Base-by-base conservation (phyloP, 2,888 invertebrate species). In the Macrophya annulata region DNA sequence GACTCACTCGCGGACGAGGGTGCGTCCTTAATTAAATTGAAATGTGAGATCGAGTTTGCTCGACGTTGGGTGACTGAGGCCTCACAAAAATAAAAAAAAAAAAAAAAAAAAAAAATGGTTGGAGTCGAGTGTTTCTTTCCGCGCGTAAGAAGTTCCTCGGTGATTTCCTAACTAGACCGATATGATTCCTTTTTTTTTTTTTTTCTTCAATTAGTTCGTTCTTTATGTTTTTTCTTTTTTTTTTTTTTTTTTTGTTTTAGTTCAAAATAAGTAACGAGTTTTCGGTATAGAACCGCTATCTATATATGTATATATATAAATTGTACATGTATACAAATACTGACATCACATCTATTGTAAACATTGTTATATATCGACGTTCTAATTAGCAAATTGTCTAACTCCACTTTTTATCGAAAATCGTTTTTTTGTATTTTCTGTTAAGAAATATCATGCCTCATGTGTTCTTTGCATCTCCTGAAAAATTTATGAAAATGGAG, bases 271-370 rank as follows among this genome's bases (percentile, higher is more conserved):
- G 31, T 65, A 45, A 45, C 37, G 45, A 45, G 51, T 37, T 17
- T 79, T 51, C 15, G 62, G 40, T 43, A 81, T 45, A 74, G 40
- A 45, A 37, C 55, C 62, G 21, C 62, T 62, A 62, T 62, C 62
- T 81, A 76, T 51, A 6, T 76, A 72, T 72, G 4, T 72, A 72
- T 72, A 4, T 72, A 43, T 37, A 77, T 77, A 82, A 25, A 62
- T 68, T 83, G 83, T 83, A 83, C 83, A 83, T 71, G 83, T 83
- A 83, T 83, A 83, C 83, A 83, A 83, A 83, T 83, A 83, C 83
- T 51, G 83, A 83, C 83, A 83, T 83, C 68, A 83, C 68, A 83
- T 83, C 83, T 83, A 83, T 68, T 83, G 68, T 83, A 83, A 83
- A 83, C 68, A 68, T 45, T 83, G 25, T 77, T 43, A 25, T 81